Evolutionary conservation across 1,140 invertebrate genomes (phyloP).

Genomic region (Patella vulgata): DNA sequence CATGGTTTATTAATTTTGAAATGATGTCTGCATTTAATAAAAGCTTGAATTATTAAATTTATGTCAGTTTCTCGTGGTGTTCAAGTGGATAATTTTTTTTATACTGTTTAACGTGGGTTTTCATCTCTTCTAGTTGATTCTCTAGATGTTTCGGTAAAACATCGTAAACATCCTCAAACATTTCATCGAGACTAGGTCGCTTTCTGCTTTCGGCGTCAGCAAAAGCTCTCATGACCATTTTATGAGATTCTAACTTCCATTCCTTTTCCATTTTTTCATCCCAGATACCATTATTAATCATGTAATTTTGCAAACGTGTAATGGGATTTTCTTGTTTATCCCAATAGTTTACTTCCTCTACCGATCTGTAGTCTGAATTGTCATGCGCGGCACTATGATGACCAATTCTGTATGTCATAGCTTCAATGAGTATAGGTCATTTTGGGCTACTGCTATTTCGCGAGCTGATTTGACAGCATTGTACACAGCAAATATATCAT

Average conservation of each 20-base stretch:
- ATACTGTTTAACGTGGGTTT: conserved; percentile 84
- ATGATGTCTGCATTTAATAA: no score
- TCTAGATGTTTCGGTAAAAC: conserved; percentile 80
- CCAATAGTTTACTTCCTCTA: conserved; percentile 83
- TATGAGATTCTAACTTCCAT: conserved; percentile 77
- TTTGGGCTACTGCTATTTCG: conserved; percentile 79
- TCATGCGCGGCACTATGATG: conserved; percentile 99
- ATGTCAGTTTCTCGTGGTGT: conserved; percentile 66
- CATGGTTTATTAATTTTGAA: no score
- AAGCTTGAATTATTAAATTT: no score
- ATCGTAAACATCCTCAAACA: conserved; percentile 94
- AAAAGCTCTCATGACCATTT: conserved; percentile 83
- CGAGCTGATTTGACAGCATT: conserved; percentile 88
- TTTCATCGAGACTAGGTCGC: conserved; percentile 85
- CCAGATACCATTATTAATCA: conserved; percentile 85
- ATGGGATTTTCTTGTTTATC: conserved; percentile 85
- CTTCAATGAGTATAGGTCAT: conserved; percentile 94
- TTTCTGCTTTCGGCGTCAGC: conserved; percentile 82
- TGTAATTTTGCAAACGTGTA: conserved; percentile 80
- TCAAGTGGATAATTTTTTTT: conserved; percentile 87
- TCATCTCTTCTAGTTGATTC: conserved; percentile 84
- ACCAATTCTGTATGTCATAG: conserved; percentile 80
- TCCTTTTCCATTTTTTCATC: conserved; percentile 79
- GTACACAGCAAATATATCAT: conserved; percentile 95
- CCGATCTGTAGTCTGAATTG: conserved; percentile 90